Conservation (phyloP, 2,888 invertebrate genomes). For the Ellobium chinense region DNA sequence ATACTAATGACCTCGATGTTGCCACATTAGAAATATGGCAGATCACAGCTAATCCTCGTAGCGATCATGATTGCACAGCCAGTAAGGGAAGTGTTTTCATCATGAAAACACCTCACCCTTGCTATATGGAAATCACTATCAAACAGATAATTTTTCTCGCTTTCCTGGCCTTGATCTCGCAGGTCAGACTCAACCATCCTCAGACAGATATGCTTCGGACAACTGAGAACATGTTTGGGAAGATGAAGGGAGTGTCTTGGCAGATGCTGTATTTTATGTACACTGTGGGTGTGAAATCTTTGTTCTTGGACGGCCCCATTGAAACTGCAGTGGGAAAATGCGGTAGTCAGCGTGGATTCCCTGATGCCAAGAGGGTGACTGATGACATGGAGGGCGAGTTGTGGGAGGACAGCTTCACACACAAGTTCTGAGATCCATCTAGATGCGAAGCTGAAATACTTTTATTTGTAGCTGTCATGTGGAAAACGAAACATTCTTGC, state of each 20-base stretch:
- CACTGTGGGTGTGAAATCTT: conserved; percentile 27
- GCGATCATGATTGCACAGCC: conserved; percentile 48
- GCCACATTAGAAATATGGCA: conserved; percentile 15
- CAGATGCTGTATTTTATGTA: conserved; percentile 16
- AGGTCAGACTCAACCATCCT: neutral
- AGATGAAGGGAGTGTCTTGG: neutral
- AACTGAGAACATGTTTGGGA: neutral
- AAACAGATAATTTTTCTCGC: neutral
- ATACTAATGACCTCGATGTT: neutral
- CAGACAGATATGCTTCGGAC: neutral
- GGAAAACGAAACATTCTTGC: conserved; percentile 7
- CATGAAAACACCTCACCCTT: neutral
- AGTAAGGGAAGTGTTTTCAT: conserved; percentile 1
- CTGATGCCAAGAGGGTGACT: neutral
- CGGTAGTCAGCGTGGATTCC: conserved; percentile 8
- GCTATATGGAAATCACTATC: neutral
- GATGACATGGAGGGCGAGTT: neutral
- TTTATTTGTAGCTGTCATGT: conserved; percentile 9
- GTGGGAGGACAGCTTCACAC: conserved; percentile 7
- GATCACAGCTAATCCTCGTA: conserved; percentile 40
- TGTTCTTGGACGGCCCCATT: conserved; percentile 51
- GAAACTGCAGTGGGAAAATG: conserved; percentile 37
- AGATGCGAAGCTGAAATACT: conserved; percentile 16
- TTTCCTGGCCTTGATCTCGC: neutral
- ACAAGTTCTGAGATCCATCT: conserved; percentile 30